Conservation (phyloP, 2,888 invertebrate genomes). For the Tiliacea aurago region DNA sequence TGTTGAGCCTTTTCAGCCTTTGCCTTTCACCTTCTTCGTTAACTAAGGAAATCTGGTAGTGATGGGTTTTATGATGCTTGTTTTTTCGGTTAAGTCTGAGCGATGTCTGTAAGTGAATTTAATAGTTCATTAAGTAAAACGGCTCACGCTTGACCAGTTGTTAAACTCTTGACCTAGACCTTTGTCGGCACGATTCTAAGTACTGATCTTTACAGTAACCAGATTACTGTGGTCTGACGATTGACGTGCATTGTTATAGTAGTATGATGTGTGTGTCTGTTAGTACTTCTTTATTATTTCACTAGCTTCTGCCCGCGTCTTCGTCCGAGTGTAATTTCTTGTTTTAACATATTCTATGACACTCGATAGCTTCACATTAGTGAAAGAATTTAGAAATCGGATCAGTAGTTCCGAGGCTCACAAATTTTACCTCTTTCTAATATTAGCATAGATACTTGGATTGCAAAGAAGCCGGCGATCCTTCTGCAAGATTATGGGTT, state of each 20-base stretch:
- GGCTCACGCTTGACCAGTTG: constrained; percentile 16
- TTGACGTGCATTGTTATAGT: constrained; percentile 30
- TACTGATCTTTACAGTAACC: constrained; percentile 20
- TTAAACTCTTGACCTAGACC: constrained; percentile 44
- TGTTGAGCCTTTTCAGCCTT: too few species aligned
- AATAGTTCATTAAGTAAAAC: background rate
- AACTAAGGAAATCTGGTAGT: too few species aligned
- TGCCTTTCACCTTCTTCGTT: too few species aligned
- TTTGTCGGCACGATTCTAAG: constrained; percentile 29
- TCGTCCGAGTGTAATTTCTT: background rate
- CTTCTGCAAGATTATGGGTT: background rate
- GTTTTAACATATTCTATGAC: too few species aligned
- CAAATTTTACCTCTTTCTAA: too few species aligned
- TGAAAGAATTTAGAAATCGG: background rate
- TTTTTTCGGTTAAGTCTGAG: background rate
- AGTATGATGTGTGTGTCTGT: background rate
- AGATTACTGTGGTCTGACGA: background rate
- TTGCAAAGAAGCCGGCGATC: background rate
- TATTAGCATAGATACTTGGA: background rate
- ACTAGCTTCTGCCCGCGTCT: background rate
- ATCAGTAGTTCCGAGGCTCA: too few species aligned
- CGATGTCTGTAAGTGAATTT: background rate
- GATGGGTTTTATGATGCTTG: background rate
- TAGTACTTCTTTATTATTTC: background rate
- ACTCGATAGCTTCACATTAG: background rate